phyloP scores from a whole-genome alignment of 1,140 invertebrate species.

The Caerostris darwini region DNA sequence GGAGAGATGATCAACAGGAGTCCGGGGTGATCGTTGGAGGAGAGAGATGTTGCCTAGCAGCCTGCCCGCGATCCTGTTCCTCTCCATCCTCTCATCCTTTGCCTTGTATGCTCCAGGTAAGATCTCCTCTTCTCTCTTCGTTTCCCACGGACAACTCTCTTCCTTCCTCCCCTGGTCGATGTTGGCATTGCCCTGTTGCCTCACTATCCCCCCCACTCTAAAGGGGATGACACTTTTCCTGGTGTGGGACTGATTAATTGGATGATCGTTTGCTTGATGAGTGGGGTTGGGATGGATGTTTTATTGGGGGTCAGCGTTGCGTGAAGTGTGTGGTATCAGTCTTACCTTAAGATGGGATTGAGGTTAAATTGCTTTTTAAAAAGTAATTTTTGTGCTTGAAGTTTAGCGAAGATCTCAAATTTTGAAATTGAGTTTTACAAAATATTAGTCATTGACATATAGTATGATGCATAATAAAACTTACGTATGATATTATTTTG shows the following conservation, averaged over 20 bases:
- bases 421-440: too few relatives aligned
- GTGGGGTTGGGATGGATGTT: neutral
- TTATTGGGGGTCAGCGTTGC: too few relatives aligned
- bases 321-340: too few relatives aligned
- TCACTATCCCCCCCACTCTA: neutral
- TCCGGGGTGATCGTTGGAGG: slow-evolving; percentile 24
- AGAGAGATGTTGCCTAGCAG: slow-evolving; percentile 23
- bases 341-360: too few relatives aligned
- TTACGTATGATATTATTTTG: too few relatives aligned
- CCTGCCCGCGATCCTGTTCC: slow-evolving; percentile 35
- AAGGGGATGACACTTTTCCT: neutral
- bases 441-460: too few relatives aligned
- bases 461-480: too few relatives aligned
- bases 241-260: neutral
- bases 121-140: neutral
- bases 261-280: neutral
- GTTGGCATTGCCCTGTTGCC: neutral
- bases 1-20: slow-evolving; percentile 52
- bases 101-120: slow-evolving; percentile 47
- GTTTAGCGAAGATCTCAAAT: too few relatives aligned
- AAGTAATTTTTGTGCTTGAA: too few relatives aligned
- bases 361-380: too few relatives aligned
- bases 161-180: neutral
- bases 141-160: too few relatives aligned
- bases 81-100: slow-evolving; percentile 29